These are phyloP conservation scores for Montipora foliosa DNA, from an alignment of 64 coral and sea anemone genomes.

Conservation along the genomic window DNA sequence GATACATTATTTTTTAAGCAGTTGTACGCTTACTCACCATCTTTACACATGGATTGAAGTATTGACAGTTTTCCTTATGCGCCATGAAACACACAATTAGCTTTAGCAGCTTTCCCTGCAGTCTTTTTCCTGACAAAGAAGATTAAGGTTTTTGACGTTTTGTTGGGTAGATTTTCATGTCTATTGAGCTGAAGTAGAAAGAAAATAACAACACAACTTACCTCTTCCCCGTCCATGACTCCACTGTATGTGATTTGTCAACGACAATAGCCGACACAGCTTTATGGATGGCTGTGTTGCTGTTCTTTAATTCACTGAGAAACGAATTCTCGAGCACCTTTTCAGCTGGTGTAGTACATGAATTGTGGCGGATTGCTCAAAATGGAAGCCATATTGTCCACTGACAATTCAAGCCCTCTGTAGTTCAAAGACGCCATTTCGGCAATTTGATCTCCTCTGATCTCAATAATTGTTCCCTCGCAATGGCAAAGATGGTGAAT, in stretches of 20 bases:
- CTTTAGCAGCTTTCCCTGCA: not conserved
- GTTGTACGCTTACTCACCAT: not conserved
- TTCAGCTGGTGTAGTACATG: not conserved
- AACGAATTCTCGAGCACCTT: conserved; percentile 6
- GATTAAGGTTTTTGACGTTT: conserved; percentile 1
- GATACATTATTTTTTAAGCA: not conserved
- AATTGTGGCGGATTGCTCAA: no score
- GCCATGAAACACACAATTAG: not conserved
- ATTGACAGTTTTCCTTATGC: conserved; percentile 3
- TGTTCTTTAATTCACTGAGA: conserved; percentile 3
- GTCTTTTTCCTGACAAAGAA: not conserved
- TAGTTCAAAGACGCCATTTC: no score
- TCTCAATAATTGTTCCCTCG: conserved; percentile 12
- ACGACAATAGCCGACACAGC: not conserved
- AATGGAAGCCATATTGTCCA: no score
- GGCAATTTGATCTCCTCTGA: not conserved
- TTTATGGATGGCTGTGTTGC: not conserved
- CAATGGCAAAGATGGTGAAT: conserved; percentile 16
- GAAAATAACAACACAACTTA: not conserved
- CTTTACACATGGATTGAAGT: not conserved
- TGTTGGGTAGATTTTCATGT: not conserved
- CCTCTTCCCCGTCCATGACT: not conserved
- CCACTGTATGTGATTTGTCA: not conserved
- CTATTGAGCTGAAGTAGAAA: not conserved
- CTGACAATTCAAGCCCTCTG: no score